phyloP scores from a whole-genome alignment of 2,888 invertebrate species.

The Habroteleia sp. region DNA sequence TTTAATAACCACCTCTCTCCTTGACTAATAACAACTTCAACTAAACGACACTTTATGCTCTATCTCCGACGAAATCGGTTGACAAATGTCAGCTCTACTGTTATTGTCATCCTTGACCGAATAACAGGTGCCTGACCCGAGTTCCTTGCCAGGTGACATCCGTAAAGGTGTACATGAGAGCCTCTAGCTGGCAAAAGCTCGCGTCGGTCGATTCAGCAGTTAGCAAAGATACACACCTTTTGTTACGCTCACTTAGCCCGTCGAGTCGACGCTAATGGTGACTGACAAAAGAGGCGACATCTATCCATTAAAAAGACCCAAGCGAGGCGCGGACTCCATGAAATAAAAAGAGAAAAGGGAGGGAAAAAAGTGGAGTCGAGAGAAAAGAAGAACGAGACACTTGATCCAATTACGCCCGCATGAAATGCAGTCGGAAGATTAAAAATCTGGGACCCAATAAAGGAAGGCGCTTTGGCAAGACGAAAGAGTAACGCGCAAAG shows the following conservation, averaged over 20 bases:
- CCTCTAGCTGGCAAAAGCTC: constrained; percentile 6
- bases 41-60: background rate
- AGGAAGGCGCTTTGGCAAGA: constrained; percentile 38
- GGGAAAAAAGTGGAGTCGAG: background rate
- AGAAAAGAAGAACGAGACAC: constrained; percentile 8
- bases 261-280: constrained; percentile 19
- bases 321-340: background rate
- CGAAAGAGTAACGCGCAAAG: constrained; percentile 54
- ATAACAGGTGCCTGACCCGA: constrained; percentile 57
- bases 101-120: constrained; percentile 41
- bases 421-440: constrained; percentile 31
- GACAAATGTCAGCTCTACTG: constrained; percentile 28
- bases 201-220: constrained; percentile 32
- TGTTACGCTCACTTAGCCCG: constrained; percentile 50
- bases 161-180: constrained; percentile 18
- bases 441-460: constrained; percentile 50
- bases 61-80: constrained; percentile 16
- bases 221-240: constrained; percentile 50
- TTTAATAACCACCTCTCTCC: background rate
- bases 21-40: background rate
- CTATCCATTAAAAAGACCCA: constrained; percentile 2
- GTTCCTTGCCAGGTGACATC: constrained; percentile 55
- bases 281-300: constrained; percentile 30
- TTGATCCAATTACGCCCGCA: constrained; percentile 29
- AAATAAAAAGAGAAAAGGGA: background rate